Evolutionary conservation across 2,113 vertebrate species (phyloP).

Genomic region (Hydropotes inermis): DNA sequence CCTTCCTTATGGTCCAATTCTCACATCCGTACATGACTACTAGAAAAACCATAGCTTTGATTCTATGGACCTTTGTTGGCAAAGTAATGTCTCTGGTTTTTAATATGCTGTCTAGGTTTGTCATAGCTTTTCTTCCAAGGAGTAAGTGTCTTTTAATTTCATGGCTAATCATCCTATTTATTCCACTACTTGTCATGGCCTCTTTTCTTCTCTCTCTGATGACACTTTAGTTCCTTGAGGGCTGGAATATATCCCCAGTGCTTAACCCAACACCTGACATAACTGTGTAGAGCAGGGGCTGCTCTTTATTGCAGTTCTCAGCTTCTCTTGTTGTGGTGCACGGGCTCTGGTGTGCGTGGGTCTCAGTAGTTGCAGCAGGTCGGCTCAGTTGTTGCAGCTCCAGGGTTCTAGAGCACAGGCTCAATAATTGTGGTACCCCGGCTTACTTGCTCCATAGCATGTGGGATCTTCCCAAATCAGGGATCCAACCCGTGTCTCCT

Average conservation of each 20-base stretch:
- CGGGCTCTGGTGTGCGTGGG: neutral
- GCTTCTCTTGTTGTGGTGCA: neutral
- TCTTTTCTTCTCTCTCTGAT: neutral
- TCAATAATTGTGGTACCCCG: fast-evolving
- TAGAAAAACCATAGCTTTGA: neutral
- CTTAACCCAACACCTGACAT: neutral
- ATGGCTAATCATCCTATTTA: neutral
- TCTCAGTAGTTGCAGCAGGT: neutral
- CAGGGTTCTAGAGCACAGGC: neutral
- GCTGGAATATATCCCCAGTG: neutral
- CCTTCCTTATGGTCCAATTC: neutral
- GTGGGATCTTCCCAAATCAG: neutral
- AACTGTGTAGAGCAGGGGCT: neutral
- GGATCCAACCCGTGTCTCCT: neutral
- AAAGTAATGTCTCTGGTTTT: neutral
- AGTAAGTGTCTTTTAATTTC: neutral
- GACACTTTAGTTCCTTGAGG: neutral
- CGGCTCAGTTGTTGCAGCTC: neutral
- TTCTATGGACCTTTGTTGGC: neutral
- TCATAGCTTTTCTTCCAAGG: neutral
- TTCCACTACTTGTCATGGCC: neutral
- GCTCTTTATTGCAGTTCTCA: neutral
- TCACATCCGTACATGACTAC: neutral
- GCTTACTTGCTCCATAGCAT: neutral
- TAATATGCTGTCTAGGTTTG: neutral